phyloP scores from a whole-genome alignment of 2,888 invertebrate species.

The Xiphydria camelus region DNA sequence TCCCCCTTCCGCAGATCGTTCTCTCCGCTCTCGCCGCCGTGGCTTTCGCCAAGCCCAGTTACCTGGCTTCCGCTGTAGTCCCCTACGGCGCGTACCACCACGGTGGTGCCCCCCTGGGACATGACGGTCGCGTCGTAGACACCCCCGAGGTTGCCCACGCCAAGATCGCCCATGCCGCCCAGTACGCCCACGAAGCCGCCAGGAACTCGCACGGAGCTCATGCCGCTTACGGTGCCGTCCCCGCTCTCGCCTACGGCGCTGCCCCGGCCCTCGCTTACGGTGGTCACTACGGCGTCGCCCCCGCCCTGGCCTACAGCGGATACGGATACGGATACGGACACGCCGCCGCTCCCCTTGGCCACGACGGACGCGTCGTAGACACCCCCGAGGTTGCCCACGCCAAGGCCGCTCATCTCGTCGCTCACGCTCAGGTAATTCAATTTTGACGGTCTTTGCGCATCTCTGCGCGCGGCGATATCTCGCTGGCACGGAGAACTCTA shows the following conservation, averaged over 20 bases:
- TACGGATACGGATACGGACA: constrained; percentile 15
- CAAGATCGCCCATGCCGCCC: constrained; percentile 30
- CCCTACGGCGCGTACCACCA: constrained; percentile 35
- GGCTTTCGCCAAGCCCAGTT: constrained; percentile 30
- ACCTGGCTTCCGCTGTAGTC: constrained; percentile 18
- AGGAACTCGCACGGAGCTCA: constrained; percentile 4
- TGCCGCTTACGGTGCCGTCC: neutral
- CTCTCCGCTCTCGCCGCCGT: constrained; percentile 29
- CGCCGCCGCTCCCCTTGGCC: constrained; percentile 10
- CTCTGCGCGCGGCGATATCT: too few species aligned
- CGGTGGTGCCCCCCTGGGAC: constrained; percentile 40
- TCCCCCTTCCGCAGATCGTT: constrained; percentile 33
- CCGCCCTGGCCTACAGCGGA: constrained; percentile 38
- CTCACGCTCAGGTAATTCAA: constrained; percentile 32
- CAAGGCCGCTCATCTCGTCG: constrained; percentile 41
- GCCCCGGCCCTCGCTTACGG: constrained; percentile 9
- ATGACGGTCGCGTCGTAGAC: constrained; percentile 46
- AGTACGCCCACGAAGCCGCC: constrained; percentile 13
- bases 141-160: constrained; percentile 51
- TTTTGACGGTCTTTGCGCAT: too few species aligned
- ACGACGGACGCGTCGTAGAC: constrained; percentile 20
- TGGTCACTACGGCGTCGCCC: constrained; percentile 15
- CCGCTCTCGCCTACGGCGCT: constrained; percentile 9
- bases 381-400: constrained; percentile 32
- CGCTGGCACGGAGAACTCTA: neutral